phyloP scores from a whole-genome alignment of 1,140 invertebrate genomes.

The Brachionus asplanchnoidis region DNA sequence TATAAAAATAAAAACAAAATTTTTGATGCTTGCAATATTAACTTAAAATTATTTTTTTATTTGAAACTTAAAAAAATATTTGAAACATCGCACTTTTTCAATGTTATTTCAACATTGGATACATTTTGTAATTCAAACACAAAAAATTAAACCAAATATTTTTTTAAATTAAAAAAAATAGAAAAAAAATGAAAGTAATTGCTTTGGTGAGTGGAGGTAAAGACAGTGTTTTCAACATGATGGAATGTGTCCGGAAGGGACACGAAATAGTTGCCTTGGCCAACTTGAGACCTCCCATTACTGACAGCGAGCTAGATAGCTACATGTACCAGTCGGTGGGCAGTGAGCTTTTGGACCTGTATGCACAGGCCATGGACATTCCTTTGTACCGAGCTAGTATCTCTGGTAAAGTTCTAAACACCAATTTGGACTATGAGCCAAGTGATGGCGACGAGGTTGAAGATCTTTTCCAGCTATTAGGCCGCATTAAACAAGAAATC shows the following conservation, averaged over 20 bases:
- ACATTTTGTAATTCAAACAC: too few species aligned
- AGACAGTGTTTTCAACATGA: conserved; percentile 97
- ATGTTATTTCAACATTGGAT: too few species aligned
- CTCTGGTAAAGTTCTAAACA: conserved; percentile 70
- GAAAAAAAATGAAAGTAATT: conserved; percentile 40
- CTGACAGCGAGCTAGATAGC: conserved; percentile 82
- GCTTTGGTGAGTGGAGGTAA: conserved; percentile 78
- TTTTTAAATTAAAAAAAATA: not conserved
- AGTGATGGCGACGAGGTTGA: conserved; percentile 95
- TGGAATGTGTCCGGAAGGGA: conserved; percentile 89
- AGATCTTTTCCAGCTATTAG: conserved; percentile 75
- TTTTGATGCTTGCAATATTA: too few species aligned
- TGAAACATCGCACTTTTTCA: too few species aligned
- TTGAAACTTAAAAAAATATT: too few species aligned
- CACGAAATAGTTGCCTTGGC: conserved; percentile 92
- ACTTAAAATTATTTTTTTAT: too few species aligned
- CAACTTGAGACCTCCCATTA: conserved; percentile 78
- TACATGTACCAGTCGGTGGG: conserved; percentile 99
- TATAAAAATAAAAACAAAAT: too few species aligned
- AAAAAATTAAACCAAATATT: too few species aligned
- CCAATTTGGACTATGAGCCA: conserved; percentile 70
- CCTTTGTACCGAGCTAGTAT: conserved; percentile 78
- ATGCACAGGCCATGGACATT: conserved; percentile 85
- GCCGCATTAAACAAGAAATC: conserved; percentile 6
- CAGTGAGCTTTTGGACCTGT: conserved; percentile 81